Percentiles rank a stretch among this genome's conserved stretches.
These are phyloP conservation scores for Macaria liturata DNA, from an alignment of 2,888 invertebrate genomes.

Conservation along the genomic window DNA sequence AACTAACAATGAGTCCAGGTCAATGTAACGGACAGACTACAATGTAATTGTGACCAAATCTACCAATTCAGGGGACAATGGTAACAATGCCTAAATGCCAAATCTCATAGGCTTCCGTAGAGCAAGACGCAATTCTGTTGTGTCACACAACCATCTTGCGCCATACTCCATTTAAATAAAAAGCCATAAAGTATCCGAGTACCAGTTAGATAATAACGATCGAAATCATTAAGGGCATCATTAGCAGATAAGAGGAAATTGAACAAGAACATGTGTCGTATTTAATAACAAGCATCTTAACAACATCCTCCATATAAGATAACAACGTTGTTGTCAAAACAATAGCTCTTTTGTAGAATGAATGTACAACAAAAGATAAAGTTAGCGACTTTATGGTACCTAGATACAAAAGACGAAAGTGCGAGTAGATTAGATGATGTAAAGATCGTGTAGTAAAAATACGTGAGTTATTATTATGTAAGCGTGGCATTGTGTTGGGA, in stretches of 20 bases:
- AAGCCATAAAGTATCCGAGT: constrained; percentile 17
- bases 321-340: constrained; percentile 41
- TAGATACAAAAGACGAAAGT: constrained; percentile 32
- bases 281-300: constrained; percentile 38
- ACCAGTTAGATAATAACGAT: constrained; percentile 29
- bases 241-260: constrained; percentile 24
- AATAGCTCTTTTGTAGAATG: constrained; percentile 44
- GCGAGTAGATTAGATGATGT: constrained; percentile 13
- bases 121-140: constrained; percentile 40
- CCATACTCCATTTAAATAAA: constrained; percentile 22
- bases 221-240: constrained; percentile 34
- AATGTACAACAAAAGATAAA: constrained; percentile 53
- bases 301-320: constrained; percentile 30
- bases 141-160: constrained; percentile 36
- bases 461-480: constrained; percentile 48
- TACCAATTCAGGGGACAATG: constrained; percentile 43
- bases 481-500: constrained; percentile 52
- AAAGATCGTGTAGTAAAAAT: constrained; percentile 26
- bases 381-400: constrained; percentile 51
- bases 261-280: constrained; percentile 26
- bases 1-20: constrained; percentile 28
- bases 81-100: constrained; percentile 49
- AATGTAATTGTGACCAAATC: constrained; percentile 41
- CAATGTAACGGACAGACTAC: constrained; percentile 32
- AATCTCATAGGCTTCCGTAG: constrained; percentile 49